Percentiles rank a stretch among this genome's conserved stretches.
These are phyloP conservation scores for Trachelus stipa DNA, from an alignment of 2,888 invertebrate genomes.

Conservation along the genomic window DNA sequence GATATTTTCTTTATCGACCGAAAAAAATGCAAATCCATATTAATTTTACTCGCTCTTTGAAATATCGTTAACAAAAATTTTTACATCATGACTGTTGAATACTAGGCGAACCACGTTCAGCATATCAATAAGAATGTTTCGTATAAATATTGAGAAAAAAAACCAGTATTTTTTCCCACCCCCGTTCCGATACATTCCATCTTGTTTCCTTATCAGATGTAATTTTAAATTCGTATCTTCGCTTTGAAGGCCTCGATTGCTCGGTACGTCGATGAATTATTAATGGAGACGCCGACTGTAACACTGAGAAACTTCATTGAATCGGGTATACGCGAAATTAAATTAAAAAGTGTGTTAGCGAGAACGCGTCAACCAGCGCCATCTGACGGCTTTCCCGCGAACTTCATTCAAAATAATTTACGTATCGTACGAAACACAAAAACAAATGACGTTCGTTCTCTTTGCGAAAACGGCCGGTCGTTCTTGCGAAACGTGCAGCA, in stretches of 20 bases:
- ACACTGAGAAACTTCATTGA: not conserved
- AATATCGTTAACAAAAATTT: not conserved
- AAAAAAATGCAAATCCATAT: not conserved
- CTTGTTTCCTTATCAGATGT: not conserved
- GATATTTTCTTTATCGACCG: not conserved
- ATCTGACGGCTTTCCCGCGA: not conserved
- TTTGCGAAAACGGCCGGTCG: not conserved
- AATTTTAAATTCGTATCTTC: not conserved
- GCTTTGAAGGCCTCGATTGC: not conserved
- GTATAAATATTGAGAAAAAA: not conserved
- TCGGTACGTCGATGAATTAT: not conserved
- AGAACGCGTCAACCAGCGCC: not conserved
- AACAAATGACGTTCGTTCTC: not conserved
- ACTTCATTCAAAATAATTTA: not conserved
- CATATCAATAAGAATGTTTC: not conserved
- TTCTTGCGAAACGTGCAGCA: not conserved
- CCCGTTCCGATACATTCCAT: not conserved
- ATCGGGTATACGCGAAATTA: not conserved
- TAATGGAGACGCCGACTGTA: not conserved
- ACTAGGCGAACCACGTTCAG: not conserved
- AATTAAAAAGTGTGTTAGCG: not conserved
- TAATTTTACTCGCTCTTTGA: not conserved
- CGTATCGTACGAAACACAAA: not conserved
- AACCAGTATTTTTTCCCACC: not conserved
- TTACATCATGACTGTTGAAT: not conserved